Percentiles rank a stretch among this genome's conserved stretches.
Evolutionary conservation across 2,888 invertebrate genomes (phyloP).

Genomic region (Punctoribates punctum): DNA sequence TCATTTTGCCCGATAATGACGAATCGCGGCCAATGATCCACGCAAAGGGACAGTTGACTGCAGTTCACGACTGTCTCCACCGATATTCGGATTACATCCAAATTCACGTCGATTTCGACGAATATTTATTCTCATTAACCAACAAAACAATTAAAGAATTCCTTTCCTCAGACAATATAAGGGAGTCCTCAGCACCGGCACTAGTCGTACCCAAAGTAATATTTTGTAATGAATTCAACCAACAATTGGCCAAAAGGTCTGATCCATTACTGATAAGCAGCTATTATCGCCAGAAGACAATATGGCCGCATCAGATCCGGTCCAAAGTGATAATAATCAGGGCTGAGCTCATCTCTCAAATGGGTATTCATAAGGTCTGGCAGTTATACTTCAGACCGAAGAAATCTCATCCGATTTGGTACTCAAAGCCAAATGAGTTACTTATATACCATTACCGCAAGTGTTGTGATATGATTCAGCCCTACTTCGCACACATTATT

Average conservation of each 20-base stretch:
- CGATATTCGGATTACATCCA: slow-evolving; percentile 34
- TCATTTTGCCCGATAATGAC: slow-evolving; percentile 10
- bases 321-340: slow-evolving; percentile 40
- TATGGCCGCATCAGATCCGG: slow-evolving; percentile 39
- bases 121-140: slow-evolving; percentile 17
- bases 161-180: neutral
- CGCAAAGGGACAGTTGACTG: slow-evolving; percentile 28
- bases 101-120: slow-evolving; percentile 41
- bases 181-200: slow-evolving; percentile 12
- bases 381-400: neutral
- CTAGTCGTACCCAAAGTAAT: slow-evolving; percentile 27
- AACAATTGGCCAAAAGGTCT: neutral
- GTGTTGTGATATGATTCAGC: slow-evolving; percentile 34
- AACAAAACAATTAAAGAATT: neutral
- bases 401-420: neutral
- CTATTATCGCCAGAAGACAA: slow-evolving; percentile 23
- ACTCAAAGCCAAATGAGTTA: neutral
- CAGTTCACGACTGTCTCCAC: slow-evolving; percentile 40
- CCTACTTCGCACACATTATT: slow-evolving; percentile 5
- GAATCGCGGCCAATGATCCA: slow-evolving; percentile 23
- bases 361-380: slow-evolving; percentile 41
- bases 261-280: neutral
- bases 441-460: slow-evolving; percentile 19
- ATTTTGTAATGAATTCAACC: slow-evolving; percentile 39
- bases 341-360: slow-evolving; percentile 9